A percentile compares a stretch with the other conserved stretches of the same genome.
Conservation (phyloP, 2,888 invertebrate species). For the Acrobasis consociella region DNA sequence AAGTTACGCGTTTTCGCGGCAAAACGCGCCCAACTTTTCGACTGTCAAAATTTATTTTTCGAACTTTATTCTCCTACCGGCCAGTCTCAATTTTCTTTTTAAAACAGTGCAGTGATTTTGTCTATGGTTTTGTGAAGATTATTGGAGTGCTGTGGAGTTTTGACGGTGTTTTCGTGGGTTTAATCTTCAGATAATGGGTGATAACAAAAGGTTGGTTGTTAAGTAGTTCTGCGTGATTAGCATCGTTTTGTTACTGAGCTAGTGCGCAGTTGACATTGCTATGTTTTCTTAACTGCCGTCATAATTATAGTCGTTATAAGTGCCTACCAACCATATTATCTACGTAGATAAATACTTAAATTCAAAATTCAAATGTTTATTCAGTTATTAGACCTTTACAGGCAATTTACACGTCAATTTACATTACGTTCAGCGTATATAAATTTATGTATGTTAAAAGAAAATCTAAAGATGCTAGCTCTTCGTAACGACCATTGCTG, state of each 20-base stretch:
- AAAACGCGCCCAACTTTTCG: slow-evolving; percentile 55
- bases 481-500: no score
- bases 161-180: slow-evolving; percentile 5
- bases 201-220: slow-evolving; percentile 49
- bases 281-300: slow-evolving; percentile 2
- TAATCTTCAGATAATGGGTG: slow-evolving; percentile 29
- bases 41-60: slow-evolving; percentile 43
- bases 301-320: not conserved
- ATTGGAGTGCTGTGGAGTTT: not conserved
- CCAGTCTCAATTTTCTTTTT: slow-evolving; percentile 21
- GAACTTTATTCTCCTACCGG: slow-evolving; percentile 31
- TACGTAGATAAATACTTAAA: not conserved
- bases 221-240: slow-evolving; percentile 46
- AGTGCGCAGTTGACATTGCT: slow-evolving; percentile 18
- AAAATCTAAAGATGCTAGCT: no score
- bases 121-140: not conserved
- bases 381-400: no score
- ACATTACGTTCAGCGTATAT: no score
- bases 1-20: slow-evolving; percentile 55
- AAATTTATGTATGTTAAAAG: no score
- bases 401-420: no score
- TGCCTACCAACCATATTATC: not conserved
- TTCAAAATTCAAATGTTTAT: no score
- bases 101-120: slow-evolving; percentile 13
- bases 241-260: slow-evolving; percentile 16